Evolutionary conservation across 2,113 vertebrate species (phyloP).

Genomic region (Myotis davidii): DNA sequence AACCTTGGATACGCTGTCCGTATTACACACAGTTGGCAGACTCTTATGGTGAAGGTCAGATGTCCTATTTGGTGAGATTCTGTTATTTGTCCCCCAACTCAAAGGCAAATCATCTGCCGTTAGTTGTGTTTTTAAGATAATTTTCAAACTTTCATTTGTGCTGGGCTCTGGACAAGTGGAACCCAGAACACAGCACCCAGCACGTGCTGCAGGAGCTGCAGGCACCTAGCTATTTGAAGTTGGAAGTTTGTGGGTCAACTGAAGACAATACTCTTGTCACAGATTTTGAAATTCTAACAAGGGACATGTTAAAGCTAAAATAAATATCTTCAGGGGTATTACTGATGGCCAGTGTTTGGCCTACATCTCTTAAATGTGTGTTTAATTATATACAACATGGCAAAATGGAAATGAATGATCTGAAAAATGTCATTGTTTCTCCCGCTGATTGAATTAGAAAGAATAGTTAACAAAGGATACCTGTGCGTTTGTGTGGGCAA

Average conservation of each 20-base stretch:
- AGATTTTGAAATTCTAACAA: neutral
- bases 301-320: neutral
- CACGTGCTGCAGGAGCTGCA: neutral
- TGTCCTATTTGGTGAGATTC: neutral
- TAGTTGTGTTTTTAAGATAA: conserved; percentile 20
- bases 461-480: neutral
- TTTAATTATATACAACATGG: neutral
- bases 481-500: neutral
- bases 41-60: neutral
- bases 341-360: neutral
- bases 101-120: neutral
- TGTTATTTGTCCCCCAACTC: conserved; percentile 12
- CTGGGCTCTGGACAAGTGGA: neutral
- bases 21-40: neutral
- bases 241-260: neutral
- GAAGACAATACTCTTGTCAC: neutral
- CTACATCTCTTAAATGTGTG: neutral
- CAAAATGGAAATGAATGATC: neutral
- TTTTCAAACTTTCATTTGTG: neutral
- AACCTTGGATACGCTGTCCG: neutral
- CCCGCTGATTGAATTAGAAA: neutral
- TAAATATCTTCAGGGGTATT: neutral
- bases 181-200: neutral
- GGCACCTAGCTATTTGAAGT: neutral
- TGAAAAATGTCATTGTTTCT: neutral